These are phyloP conservation scores for Hypomesus transpacificus DNA, from an alignment of 2,113 vertebrate genomes.

Conservation along the genomic window DNA sequence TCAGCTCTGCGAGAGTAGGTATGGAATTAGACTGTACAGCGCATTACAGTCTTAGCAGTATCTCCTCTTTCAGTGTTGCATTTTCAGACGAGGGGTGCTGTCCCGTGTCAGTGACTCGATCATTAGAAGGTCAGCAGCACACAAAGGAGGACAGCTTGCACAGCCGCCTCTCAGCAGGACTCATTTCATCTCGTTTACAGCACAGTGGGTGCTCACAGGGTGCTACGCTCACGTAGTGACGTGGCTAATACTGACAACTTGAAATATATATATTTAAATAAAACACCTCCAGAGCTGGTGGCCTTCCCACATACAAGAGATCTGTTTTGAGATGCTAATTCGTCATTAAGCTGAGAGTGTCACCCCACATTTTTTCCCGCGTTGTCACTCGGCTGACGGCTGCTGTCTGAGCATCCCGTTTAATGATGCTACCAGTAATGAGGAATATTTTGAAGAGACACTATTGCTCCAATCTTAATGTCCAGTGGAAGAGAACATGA, in stretches of 20 bases:
- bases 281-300: conserved; percentile 33
- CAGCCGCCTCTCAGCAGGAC: conserved; percentile 61
- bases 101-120: conserved; percentile 46
- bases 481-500: conserved; percentile 17
- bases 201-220: conserved; percentile 59
- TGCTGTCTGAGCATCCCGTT: conserved; percentile 38
- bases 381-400: conserved; percentile 43
- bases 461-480: conserved; percentile 27
- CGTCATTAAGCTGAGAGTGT: conserved; percentile 37
- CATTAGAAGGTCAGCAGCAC: conserved; percentile 66
- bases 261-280: conserved; percentile 50
- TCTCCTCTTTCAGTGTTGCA: conserved; percentile 48
- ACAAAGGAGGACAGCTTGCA: conserved; percentile 48
- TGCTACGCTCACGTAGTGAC: conserved; percentile 40
- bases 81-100: conserved; percentile 48
- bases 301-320: conserved; percentile 15
- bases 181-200: conserved; percentile 68
- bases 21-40: conserved; percentile 45
- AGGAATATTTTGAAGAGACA: conserved; percentile 46
- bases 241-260: conserved; percentile 50
- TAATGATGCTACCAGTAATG: conserved; percentile 60
- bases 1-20: conserved; percentile 49
- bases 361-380: conserved; percentile 40
- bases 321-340: conserved; percentile 53
- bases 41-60: conserved; percentile 10